Base-by-base conservation (phyloP, 2,113 vertebrate genomes). In the Ictidomys tridecemlineatus region DNA sequence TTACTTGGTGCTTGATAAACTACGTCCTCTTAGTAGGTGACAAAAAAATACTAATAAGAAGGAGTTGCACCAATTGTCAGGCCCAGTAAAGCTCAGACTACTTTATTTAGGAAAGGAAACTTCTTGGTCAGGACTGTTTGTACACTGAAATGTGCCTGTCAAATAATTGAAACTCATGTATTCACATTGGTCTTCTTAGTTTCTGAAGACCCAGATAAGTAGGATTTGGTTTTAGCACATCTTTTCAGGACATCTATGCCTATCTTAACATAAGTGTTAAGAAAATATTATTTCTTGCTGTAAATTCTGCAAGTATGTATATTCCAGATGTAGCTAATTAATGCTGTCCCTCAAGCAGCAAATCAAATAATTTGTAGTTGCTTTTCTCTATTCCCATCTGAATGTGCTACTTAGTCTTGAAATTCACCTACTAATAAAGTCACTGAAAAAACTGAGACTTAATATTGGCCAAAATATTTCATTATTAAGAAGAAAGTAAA, bases 1-100 rank as follows among this genome's bases (percentile, higher is more conserved):
- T 82, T 58, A 72, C 11, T 79, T 85, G 30, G 10, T 61, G 79
- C 51, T 82, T 91, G 82, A 95, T 22, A 91, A 73, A 88, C 61
- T 63, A n/a, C 39, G 85, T 14, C 17, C 24, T 83, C 53, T 39
- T 86, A 34, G 2, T 85, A 83, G 28, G 4, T 79, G 17, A 78
- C 37, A 84, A 72, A 93, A 30, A 58, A 80, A 86, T 39, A 70
- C 26, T 20, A 5, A 89, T 79, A 93, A n/a, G 13, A 85, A 73
- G 17, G 65, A 83, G 20, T 89, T 95, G 14, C 20, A n/a, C 48
- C 32, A 48, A 26, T 61, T 74, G 16, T n/a, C 32, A 6, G 17
- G 45, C 48, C 16, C 39, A 28, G 8, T 88, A n/a, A 87, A 61
- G 53, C 9, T 48, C 20, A 79, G 88, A 26, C 61, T 67, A 70